phyloP scores from a whole-genome alignment of 2,113 vertebrate genomes.

The Engystomops pustulosus region DNA sequence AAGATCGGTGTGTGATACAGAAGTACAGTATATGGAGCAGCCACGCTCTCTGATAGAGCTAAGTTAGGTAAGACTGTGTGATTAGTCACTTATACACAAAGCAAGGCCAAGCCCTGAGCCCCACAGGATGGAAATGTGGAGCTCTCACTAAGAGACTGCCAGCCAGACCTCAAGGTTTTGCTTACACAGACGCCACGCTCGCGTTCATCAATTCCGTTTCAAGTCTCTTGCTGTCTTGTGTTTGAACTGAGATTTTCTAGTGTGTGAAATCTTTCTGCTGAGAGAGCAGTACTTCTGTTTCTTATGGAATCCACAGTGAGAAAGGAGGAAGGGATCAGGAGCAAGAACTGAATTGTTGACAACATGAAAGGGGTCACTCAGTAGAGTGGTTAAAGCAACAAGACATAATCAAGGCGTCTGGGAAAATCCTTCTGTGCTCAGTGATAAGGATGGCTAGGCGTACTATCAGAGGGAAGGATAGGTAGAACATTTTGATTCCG shows the following conservation, averaged over 20 bases:
- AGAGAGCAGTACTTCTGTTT: conserved; percentile 33
- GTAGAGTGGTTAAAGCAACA: conserved; percentile 15
- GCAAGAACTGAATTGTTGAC: conserved; percentile 9
- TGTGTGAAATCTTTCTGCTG: conserved; percentile 49
- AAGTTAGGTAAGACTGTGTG: conserved; percentile 10
- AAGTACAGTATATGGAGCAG: neutral
- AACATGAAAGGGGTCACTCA: conserved; percentile 34
- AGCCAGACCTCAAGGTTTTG: conserved; percentile 32
- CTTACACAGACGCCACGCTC: conserved; percentile 15
- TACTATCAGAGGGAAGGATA: neutral
- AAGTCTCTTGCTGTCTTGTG: conserved; percentile 42
- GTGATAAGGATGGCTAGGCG: neutral
- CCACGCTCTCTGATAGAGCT: neutral
- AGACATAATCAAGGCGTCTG: neutral
- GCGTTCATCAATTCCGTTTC: conserved; percentile 45
- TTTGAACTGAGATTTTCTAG: conserved; percentile 45
- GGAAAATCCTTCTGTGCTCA: neutral
- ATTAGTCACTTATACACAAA: neutral
- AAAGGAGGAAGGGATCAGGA: neutral
- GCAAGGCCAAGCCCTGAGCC: conserved; percentile 6
- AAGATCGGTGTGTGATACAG: neutral
- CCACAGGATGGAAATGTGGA: neutral
- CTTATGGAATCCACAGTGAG: neutral
- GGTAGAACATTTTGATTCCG: neutral
- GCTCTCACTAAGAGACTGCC: neutral